Evolutionary conservation across 2,113 vertebrate species (phyloP), one percentile per base, ranked within the genome.

Genomic region (Ivindomyrus marchei): DNA sequence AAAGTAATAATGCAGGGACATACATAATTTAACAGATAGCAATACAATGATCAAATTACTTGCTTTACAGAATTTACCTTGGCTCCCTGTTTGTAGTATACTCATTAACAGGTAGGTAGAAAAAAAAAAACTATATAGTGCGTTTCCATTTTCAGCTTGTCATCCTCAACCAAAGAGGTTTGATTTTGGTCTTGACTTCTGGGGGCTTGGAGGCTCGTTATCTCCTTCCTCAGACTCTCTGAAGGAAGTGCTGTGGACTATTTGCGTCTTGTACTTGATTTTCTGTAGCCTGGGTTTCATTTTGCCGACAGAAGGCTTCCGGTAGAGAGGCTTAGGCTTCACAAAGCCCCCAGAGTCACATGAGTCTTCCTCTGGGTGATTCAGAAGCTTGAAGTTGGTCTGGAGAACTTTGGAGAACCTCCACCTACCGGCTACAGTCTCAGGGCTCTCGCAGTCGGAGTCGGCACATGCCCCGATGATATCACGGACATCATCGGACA

Each of bases 201-300:
- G 95, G 0, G 98, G 97, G 0, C 95, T 96, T 93, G 95, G 96
- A 70, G 96, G 90, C 3, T 95, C 42, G 2, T 95, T 95, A 1
- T 97, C 96, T 52, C 95, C 96, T 3, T 97, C 97, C 21, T 97
- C 97, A 0, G 96, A 94, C 87, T 96, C 96, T 92, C 95, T 95
- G 52, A 97, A 97, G 1, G 97, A 97, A 0, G 97, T 96, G 89
- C 96, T 97, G 94, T 98, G 98, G 92, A 99, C 97, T 91, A 99
- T 98, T 93, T 99, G 98, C 42, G 98, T 97, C 92, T 96, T 95
- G 93, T 97, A 98, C 52, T 97, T 96, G 85, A 97, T 97, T 89
- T 97, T 97, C 91, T 98, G 97, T 85, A 98, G 95, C 88, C 97
- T 94, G 19, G 97, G 97, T 52, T 97, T 98, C 74, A 98, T 96